Percentiles rank a stretch among this genome's conserved stretches.
Conservation (phyloP, 2,888 invertebrate genomes). For the Erebia epiphron region DNA sequence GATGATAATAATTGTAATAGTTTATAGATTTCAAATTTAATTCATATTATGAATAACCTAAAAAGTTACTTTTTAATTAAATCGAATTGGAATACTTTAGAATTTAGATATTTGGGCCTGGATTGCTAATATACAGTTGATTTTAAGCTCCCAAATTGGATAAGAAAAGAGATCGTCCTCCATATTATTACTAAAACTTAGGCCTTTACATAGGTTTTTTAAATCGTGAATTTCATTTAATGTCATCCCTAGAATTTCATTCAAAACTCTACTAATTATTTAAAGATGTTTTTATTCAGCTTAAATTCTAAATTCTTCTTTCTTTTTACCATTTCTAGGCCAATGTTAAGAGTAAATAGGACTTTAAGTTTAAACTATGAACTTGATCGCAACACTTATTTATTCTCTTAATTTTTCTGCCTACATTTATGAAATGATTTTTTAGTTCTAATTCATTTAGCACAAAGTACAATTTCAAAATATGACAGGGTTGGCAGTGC, state of each 20-base stretch:
- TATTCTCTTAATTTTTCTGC: background rate
- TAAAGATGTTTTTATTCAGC: background rate
- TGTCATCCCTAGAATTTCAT: background rate
- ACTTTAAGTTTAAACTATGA: slow-evolving; percentile 8
- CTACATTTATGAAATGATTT: background rate
- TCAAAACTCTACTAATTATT: background rate
- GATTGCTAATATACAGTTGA: background rate
- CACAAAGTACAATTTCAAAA: slow-evolving; percentile 1
- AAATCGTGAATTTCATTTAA: background rate
- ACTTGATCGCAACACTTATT: slow-evolving; percentile 3
- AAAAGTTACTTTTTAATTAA: slow-evolving; percentile 6
- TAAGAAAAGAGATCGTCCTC: slow-evolving; percentile 18
- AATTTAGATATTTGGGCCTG: background rate
- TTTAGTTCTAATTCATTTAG: background rate
- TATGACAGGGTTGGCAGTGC: background rate
- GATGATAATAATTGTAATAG: background rate
- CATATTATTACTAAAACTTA: too few species aligned
- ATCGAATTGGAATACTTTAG: slow-evolving; percentile 1
- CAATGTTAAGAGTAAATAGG: background rate
- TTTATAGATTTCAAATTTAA: background rate
- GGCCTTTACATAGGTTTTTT: background rate
- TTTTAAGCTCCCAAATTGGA: slow-evolving; percentile 18
- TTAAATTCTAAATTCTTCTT: background rate
- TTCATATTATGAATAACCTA: background rate
- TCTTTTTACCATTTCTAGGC: background rate